Conservation (phyloP, 2,113 vertebrate species). For the Phrynocephalus versicolor region DNA sequence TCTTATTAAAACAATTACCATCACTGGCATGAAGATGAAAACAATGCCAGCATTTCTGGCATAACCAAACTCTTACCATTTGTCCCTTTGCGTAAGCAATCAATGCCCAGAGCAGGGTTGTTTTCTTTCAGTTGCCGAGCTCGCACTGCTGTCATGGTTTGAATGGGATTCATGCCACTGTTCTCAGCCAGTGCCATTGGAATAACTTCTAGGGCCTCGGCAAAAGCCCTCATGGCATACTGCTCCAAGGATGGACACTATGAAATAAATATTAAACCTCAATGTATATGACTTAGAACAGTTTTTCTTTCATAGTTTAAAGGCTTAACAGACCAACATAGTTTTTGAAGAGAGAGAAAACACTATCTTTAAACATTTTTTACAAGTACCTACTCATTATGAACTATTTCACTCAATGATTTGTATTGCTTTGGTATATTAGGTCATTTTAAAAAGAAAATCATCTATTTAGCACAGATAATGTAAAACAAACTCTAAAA, state of each 20-base stretch:
- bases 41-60: neutral
- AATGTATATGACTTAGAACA: neutral
- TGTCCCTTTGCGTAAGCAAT: constrained; percentile 90
- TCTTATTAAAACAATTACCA: neutral
- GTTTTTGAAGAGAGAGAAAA: neutral
- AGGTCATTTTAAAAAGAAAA: neutral
- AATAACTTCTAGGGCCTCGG: constrained; percentile 93
- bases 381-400: neutral
- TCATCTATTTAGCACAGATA: neutral
- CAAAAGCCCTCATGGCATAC: constrained; percentile 96
- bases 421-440: neutral
- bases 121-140: constrained; percentile 90
- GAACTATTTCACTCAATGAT: neutral
- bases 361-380: neutral
- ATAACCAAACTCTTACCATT: constrained; percentile 79
- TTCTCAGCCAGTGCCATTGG: constrained; percentile 95
- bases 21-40: neutral
- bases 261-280: neutral
- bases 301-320: neutral
- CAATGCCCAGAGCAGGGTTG: constrained; percentile 91
- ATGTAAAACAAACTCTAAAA: neutral
- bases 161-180: constrained; percentile 94
- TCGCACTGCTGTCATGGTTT: constrained; percentile 93
- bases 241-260: constrained; percentile 97
- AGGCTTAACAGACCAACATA: neutral